A percentile compares a stretch with the other conserved stretches of the same genome.
phyloP scores from a whole-genome alignment of 2,113 vertebrate species.

The Hemicordylus capensis region DNA sequence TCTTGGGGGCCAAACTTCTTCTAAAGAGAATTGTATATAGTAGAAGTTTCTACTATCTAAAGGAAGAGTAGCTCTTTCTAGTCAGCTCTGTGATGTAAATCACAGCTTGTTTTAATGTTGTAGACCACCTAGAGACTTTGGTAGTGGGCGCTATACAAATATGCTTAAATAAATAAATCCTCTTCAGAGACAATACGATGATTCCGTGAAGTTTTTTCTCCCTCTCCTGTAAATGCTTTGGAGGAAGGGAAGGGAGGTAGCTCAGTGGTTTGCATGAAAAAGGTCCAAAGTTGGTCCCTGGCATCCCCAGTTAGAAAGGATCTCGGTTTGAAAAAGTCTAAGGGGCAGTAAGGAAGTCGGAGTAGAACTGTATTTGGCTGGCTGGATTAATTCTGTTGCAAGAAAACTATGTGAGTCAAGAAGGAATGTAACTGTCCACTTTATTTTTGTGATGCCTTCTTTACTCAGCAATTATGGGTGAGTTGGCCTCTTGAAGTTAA shows the following conservation, averaged over 20 bases:
- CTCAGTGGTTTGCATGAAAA: neutral
- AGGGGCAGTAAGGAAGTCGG: neutral
- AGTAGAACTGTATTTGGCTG: neutral
- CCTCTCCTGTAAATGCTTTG: neutral
- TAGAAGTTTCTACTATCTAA: neutral
- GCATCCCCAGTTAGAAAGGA: too few species aligned
- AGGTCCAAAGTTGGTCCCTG: neutral
- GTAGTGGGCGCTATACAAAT: too few species aligned
- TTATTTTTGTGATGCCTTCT: neutral
- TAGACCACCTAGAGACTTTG: too few species aligned
- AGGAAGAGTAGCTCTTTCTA: neutral
- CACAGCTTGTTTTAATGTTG: too few species aligned
- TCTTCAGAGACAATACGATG: neutral
- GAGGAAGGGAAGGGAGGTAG: neutral
- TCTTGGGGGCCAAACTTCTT: too few species aligned
- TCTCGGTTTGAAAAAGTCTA: too few species aligned
- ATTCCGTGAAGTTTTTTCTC: too few species aligned
- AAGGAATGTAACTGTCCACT: neutral
- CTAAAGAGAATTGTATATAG: neutral
- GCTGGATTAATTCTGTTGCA: neutral
- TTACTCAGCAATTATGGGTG: neutral
- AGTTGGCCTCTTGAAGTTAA: neutral
- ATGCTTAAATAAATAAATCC: too few species aligned
- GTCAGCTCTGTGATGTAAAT: neutral
- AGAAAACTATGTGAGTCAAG: too few species aligned